These are phyloP conservation scores for Tachycineta bicolor DNA, from an alignment of 2,113 vertebrate species.

Conservation along the genomic window DNA sequence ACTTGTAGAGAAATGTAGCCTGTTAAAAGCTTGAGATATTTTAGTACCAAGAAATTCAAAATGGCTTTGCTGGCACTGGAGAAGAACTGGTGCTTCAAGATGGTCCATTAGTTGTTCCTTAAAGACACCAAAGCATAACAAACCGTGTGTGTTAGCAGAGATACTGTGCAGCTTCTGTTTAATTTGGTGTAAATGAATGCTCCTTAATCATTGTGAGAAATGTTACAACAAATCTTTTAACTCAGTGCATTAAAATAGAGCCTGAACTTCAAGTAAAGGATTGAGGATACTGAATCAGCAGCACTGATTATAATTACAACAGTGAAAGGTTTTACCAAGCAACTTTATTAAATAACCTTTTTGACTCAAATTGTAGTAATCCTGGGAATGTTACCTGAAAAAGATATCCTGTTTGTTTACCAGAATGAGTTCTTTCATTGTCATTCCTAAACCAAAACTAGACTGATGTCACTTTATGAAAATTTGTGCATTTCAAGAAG, in stretches of 20 bases:
- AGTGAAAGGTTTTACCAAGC: neutral
- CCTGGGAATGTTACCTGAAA: neutral
- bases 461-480: neutral
- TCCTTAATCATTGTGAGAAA: neutral
- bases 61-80: neutral
- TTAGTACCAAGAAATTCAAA: neutral
- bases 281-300: neutral
- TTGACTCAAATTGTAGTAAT: neutral
- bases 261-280: neutral
- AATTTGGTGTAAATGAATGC: neutral
- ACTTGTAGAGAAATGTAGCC: neutral
- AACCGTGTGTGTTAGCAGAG: neutral
- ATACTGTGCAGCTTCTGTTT: neutral
- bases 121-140: neutral
- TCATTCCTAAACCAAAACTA: neutral
- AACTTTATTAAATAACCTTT: neutral
- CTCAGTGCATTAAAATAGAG: neutral
- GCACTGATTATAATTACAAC: neutral
- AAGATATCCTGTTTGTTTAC: neutral
- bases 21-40: neutral
- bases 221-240: neutral
- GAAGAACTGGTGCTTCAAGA: neutral
- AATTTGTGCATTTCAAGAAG: neutral
- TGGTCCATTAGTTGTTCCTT: neutral
- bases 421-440: neutral